A percentile compares a stretch with the other conserved stretches of the same genome.
These are phyloP conservation scores for Piaya cayana DNA, from an alignment of 2,113 vertebrate genomes.

Conservation along the genomic window DNA sequence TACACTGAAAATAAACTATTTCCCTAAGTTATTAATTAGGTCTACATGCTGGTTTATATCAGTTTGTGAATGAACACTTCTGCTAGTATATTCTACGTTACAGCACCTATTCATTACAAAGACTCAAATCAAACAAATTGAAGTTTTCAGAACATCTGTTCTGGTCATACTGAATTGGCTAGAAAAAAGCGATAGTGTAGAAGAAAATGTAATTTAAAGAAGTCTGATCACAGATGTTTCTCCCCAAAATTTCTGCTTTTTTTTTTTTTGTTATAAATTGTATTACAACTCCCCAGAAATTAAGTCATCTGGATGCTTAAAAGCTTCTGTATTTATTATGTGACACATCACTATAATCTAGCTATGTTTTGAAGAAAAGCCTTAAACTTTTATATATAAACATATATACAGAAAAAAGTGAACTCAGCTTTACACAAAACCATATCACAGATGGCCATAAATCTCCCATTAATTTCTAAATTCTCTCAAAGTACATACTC, in stretches of 20 bases:
- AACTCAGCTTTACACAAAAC: conserved; percentile 22
- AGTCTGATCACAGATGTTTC: neutral
- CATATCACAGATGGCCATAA: neutral
- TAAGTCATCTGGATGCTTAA: conserved; percentile 6
- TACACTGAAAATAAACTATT: neutral
- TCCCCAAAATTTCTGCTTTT: neutral
- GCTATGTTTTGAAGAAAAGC: neutral
- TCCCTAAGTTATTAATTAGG: neutral
- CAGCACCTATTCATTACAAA: neutral
- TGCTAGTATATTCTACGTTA: neutral
- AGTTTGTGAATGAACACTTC: neutral
- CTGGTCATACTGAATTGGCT: neutral
- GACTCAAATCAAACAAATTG: neutral
- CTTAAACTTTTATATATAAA: conserved; percentile 37
- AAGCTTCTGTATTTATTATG: conserved; percentile 45
- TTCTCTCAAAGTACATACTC: neutral
- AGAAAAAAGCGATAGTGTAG: neutral
- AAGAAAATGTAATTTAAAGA: neutral
- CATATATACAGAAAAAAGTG: neutral
- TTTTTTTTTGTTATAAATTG: conserved; percentile 4
- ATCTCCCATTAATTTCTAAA: conserved; percentile 17
- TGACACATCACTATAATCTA: conserved; percentile 24
- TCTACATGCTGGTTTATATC: neutral
- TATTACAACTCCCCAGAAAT: neutral
- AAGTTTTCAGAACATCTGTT: neutral